Evolutionary conservation across 2,888 invertebrate genomes (phyloP), one percentile per base, ranked within the genome.

Genomic region (Nysson spinosus): DNA sequence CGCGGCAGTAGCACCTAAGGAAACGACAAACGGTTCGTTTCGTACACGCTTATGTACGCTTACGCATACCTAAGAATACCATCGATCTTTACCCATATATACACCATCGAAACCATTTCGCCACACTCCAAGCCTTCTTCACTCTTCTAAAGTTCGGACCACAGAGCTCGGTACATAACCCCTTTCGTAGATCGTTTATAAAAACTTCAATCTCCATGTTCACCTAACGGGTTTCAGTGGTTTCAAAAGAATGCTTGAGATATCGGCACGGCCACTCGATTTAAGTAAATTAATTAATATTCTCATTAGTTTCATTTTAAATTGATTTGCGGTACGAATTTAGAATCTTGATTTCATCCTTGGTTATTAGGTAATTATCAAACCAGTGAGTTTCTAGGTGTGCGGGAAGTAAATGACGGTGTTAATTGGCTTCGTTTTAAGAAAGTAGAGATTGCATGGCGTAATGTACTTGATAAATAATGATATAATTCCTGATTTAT

Each of bases 181-280:
- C 49, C 55, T n/a, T 55, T 40, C 51, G 52, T 67, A 60, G 69
- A 78, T 78, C 77, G 75, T 78, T 78, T 78, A 75, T 77, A 77
- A 74, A 77, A 77, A 74, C 74, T 74, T 60, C 46, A 70, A 61
- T 65, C 35, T 52, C 24, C 43, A 14, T 30, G 24, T 46, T 20
- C 28, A 16, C 50, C 58, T 20, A 34, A 58, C n/a, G 16, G 20
- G 39, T 34, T 62, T 40, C 57, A n/a, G 32, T 12, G 26, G 46
- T 43, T 49, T 37, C 42, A 16, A 16, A 20, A 24, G 37, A 28
- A 5, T 12, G 12, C 35, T 7, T 16, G 0, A 30, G 14, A 5
- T 19, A 22, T 40, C 47, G 47, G 28, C n/a, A 11, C 22, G 22
- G 40, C 6, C 20, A 35, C 55, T 40, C 9, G 28, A 55, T 61